A percentile compares a stretch with the other conserved stretches of the same genome.
Evolutionary conservation across 2,888 invertebrate species (phyloP).

Genomic region (Allolobophora icterica): DNA sequence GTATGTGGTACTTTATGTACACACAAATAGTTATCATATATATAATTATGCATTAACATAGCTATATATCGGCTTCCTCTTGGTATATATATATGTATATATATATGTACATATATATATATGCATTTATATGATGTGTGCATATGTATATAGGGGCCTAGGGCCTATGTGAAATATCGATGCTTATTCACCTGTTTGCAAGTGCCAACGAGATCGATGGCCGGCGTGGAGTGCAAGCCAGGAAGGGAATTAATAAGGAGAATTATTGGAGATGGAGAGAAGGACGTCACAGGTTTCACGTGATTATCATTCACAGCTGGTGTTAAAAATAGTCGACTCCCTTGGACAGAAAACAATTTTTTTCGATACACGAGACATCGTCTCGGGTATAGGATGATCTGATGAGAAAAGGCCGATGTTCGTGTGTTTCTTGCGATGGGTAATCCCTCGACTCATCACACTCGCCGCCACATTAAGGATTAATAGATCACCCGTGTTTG

Average conservation of each 20-base stretch:
- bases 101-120: neutral
- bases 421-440: neutral
- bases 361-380: neutral
- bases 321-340: neutral
- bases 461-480: neutral
- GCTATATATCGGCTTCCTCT: too few relatives aligned
- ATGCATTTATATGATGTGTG: neutral
- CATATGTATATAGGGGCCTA: neutral
- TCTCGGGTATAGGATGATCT: neutral
- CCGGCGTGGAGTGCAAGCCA: neutral
- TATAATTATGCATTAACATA: too few relatives aligned
- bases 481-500: neutral
- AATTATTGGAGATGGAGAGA: neutral
- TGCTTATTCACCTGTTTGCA: neutral
- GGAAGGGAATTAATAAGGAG: neutral
- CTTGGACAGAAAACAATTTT: neutral
- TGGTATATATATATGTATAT: too few relatives aligned
- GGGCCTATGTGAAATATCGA: too few relatives aligned
- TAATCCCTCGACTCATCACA: slow-evolving; percentile 14
- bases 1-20: too few relatives aligned
- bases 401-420: neutral
- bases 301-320: neutral
- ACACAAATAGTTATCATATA: too few relatives aligned
- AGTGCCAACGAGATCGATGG: neutral
- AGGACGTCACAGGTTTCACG: neutral